Base-by-base conservation (phyloP, 2,113 vertebrate genomes). In the Maccullochella peelii region DNA sequence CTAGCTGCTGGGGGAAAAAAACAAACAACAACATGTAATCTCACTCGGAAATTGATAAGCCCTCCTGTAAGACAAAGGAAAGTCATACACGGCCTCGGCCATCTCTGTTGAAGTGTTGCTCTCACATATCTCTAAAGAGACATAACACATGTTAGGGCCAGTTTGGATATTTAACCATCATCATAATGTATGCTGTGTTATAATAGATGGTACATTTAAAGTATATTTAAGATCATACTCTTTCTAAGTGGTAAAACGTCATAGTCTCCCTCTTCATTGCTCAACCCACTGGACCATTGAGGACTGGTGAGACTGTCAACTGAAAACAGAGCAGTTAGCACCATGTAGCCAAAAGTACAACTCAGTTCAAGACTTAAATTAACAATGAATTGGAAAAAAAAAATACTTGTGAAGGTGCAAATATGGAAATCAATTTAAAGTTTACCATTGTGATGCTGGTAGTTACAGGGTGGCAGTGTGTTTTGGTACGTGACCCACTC, bases 211-310 rank as follows among this genome's bases (percentile, higher is more conserved):
- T 42, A 3, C 18, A 38, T 0, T 52, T 27, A 21, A 59, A 36
- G 20, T 18, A 47, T 11, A 5, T 33, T 70, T 21, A 68, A 16
- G 10, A 72, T 54, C 67, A 12, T 72, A 92, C 92, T 38, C 38
- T 91, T 91, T 69, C 82, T 86, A 27, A 18, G 0, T 68, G 94
- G 93, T 49, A 94, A 90, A 68, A 94, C 61, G 5, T 94, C 94
- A 27, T 95, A 95, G 79, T 86, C 49, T 42, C 27, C 36, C 25
- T 86, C 79, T 12, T 30, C 49, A 30, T 6, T 18, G 3, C 36
- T 78, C 16, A 36, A 15, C 7, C 7, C 33, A 25, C 58, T 61
- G 55, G 58, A 44, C 25, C 16, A 16, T 12, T 71, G 42, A 18
- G 30, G 14, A 62, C 58, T 9, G 3, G 15, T 33, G 15, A 78